A percentile compares a stretch with the other conserved stretches of the same genome.
Conservation (phyloP, 2,797 vertebrate species). For the Muscicapa striata region DNA sequence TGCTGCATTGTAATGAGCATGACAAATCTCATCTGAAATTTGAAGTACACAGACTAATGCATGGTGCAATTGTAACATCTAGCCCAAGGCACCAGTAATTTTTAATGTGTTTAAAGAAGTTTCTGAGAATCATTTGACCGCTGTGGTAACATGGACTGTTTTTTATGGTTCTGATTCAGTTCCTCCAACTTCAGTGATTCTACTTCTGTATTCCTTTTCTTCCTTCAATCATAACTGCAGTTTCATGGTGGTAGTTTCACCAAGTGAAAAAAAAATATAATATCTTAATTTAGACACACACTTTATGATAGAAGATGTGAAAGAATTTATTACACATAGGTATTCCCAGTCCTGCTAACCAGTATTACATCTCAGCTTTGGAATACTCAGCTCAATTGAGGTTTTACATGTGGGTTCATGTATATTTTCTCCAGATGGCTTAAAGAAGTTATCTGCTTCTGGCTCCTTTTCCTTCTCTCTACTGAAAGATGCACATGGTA, state of each 20-base stretch:
- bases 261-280: not conserved
- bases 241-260: not conserved
- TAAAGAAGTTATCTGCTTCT: not conserved
- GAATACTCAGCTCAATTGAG: rapidly evolving
- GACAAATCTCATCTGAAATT: not conserved
- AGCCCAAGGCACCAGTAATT: not conserved
- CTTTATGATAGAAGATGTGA: not conserved
- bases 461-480: not conserved
- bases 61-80: not conserved
- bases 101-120: not conserved
- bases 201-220: not conserved
- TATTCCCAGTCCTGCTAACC: not conserved
- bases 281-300: not conserved
- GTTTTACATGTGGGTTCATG: not conserved
- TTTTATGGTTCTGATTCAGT: not conserved
- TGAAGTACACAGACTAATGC: not conserved
- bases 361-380: not conserved
- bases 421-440: not conserved
- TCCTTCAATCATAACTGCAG: not conserved
- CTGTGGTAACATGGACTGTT: not conserved
- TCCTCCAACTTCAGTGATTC: not conserved
- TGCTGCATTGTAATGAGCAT: not conserved
- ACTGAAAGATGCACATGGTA: not conserved
- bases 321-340: not conserved
- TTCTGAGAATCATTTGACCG: not conserved